A percentile compares a stretch with the other conserved stretches of the same genome.
Conservation (phyloP, 2,888 invertebrate species). For the Labia minor region DNA sequence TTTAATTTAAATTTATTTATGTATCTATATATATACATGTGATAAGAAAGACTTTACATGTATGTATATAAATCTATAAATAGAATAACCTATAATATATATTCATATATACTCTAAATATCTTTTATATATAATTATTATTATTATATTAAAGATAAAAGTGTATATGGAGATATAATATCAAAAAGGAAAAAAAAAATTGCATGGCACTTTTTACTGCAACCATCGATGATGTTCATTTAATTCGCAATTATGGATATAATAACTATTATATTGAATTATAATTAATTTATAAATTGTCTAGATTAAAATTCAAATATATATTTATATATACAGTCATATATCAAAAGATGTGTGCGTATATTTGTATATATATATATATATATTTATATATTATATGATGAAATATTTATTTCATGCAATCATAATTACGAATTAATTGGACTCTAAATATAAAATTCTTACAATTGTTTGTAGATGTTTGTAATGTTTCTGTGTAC, state of each 20-base stretch:
- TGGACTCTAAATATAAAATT: background rate
- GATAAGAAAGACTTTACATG: background rate
- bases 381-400: too few relatives aligned
- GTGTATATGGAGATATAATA: too few relatives aligned
- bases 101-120: background rate
- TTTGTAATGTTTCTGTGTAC: slow-evolving; percentile 27
- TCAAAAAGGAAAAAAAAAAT: slow-evolving; percentile 1
- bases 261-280: too few relatives aligned
- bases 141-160: too few relatives aligned
- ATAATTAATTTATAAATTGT: too few relatives aligned
- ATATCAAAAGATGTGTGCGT: too few relatives aligned
- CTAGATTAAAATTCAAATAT: too few relatives aligned
- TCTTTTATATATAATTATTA: too few relatives aligned
- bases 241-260: background rate
- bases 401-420: too few relatives aligned
- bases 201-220: slow-evolving; percentile 13
- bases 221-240: background rate
- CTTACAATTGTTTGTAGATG: slow-evolving; percentile 23
- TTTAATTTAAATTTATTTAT: background rate
- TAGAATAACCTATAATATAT: background rate
- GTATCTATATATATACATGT: background rate
- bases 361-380: too few relatives aligned
- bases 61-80: background rate
- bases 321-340: too few relatives aligned
- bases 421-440: background rate